Percentiles rank a stretch among this genome's conserved stretches.
These are phyloP conservation scores for Sycophila texana DNA, from an alignment of 2,888 invertebrate species.

Conservation along the genomic window DNA sequence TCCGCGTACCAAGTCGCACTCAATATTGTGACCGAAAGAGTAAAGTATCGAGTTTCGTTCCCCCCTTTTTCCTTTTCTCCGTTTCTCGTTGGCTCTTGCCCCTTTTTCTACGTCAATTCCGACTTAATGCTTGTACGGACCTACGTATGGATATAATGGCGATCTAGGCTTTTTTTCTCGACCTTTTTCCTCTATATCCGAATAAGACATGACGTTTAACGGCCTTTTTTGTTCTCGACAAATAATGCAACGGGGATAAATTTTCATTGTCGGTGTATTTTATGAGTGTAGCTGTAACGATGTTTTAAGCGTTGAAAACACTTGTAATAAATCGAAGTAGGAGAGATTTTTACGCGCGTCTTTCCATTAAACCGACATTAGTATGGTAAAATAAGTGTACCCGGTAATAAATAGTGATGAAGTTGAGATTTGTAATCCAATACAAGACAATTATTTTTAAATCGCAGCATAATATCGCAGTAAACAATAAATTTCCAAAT, in stretches of 20 bases:
- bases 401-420: background rate
- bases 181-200: conserved; percentile 6
- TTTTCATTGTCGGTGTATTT: conserved; percentile 1
- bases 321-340: background rate
- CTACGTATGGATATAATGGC: conserved; percentile 26
- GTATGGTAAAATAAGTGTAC: background rate
- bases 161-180: conserved; percentile 15
- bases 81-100: conserved; percentile 1
- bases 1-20: conserved; percentile 68
- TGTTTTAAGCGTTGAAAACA: conserved; percentile 6
- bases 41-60: conserved; percentile 68
- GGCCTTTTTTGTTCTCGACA: conserved; percentile 42
- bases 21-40: conserved; percentile 73
- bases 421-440: background rate
- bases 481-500: background rate
- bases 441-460: background rate
- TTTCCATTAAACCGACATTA: background rate
- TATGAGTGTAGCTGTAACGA: background rate
- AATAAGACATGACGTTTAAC: conserved; percentile 49
- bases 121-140: conserved; percentile 41
- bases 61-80: conserved; percentile 39
- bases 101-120: conserved; percentile 44
- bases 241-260: conserved; percentile 30
- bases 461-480: background rate
- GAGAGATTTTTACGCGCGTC: conserved; percentile 1